phyloP scores from a whole-genome alignment of 2,888 invertebrate species.

The Dichetophora obliterata region DNA sequence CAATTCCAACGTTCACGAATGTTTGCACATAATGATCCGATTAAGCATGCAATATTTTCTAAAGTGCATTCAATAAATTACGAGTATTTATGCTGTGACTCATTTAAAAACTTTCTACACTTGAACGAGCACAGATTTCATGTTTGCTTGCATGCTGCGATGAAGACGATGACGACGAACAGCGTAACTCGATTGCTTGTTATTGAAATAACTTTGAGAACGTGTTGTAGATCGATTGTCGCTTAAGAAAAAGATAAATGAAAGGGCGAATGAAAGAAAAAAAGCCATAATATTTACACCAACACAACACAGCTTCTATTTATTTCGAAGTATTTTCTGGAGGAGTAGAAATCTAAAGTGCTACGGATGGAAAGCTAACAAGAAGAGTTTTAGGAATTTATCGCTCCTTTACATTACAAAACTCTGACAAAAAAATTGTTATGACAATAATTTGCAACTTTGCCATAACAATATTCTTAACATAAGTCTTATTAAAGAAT shows the following conservation, averaged over 20 bases:
- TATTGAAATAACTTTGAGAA: slow-evolving; percentile 20
- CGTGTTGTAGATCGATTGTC: slow-evolving; percentile 6
- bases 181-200: slow-evolving; percentile 1
- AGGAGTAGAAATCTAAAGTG: no score
- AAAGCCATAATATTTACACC: slow-evolving; percentile 3
- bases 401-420: no score
- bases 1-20: no score
- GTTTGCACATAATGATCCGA: no score
- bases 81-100: slow-evolving; percentile 19
- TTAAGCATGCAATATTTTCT: no score
- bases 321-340: background rate
- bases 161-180: background rate
- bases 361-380: no score
- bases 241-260: background rate
- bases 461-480: no score
- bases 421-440: no score
- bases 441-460: no score
- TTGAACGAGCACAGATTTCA: slow-evolving; percentile 9
- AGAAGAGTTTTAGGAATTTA: no score
- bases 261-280: background rate
- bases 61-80: slow-evolving; percentile 10
- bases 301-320: background rate
- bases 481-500: no score
- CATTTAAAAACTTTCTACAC: slow-evolving; percentile 30
- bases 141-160: background rate